phyloP scores from a whole-genome alignment of 2,113 vertebrate genomes.

The Festucalex cinctus region DNA sequence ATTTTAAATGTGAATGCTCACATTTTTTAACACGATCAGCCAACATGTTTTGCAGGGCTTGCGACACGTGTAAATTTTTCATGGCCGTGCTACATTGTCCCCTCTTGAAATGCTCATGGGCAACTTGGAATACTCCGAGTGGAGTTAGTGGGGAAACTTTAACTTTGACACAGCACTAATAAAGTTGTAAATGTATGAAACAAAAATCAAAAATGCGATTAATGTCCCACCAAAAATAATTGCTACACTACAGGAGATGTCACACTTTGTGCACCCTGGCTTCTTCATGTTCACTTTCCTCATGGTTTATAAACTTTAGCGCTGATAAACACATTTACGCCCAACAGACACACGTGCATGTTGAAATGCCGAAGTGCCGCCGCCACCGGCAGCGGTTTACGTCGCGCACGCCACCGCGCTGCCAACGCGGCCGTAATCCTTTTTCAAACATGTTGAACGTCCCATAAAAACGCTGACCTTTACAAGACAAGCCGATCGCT shows the following conservation, averaged over 20 bases:
- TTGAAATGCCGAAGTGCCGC: background rate
- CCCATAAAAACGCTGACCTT: slow-evolving; percentile 62
- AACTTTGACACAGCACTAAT: too few species aligned
- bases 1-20: slow-evolving; percentile 31
- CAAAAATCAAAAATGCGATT: too few species aligned
- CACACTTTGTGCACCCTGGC: too few species aligned
- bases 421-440: slow-evolving; percentile 43
- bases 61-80: slow-evolving; percentile 48
- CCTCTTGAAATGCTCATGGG: slow-evolving; percentile 28
- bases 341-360: too few species aligned
- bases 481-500: slow-evolving; percentile 48
- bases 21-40: slow-evolving; percentile 26
- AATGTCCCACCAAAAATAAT: too few species aligned
- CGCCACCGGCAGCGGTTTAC: background rate
- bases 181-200: too few species aligned
- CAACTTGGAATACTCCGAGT: background rate
- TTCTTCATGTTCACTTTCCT: too few species aligned
- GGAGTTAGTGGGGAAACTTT: too few species aligned
- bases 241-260: too few species aligned
- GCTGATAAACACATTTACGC: background rate
- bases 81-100: slow-evolving; percentile 23
- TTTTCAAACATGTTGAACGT: slow-evolving; percentile 59
- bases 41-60: slow-evolving; percentile 3
- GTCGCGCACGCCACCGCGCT: slow-evolving; percentile 14
- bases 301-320: too few species aligned